These are phyloP conservation scores for Corythucha ciliata DNA, from an alignment of 2,888 invertebrate species.

Conservation along the genomic window DNA sequence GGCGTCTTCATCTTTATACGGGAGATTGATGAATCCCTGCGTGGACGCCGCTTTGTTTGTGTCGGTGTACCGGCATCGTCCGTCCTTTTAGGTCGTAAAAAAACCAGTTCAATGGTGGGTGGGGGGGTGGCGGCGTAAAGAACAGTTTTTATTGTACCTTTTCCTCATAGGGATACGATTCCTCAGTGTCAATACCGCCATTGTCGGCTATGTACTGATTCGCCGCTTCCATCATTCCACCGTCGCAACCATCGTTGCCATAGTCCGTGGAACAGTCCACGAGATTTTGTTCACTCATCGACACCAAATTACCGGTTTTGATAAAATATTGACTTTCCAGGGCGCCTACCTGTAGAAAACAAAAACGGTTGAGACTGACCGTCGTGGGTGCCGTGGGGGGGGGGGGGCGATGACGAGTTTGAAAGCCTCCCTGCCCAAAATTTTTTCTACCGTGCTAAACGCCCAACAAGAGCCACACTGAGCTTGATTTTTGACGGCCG, in stretches of 20 bases:
- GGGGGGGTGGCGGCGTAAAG: too few species aligned
- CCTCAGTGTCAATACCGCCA: not conserved
- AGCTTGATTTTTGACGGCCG: slow-evolving; percentile 77
- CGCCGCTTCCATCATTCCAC: not conserved
- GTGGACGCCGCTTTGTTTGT: not conserved
- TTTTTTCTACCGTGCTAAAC: slow-evolving; percentile 88
- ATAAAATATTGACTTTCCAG: slow-evolving; percentile 89
- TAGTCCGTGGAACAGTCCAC: not conserved
- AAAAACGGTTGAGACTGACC: too few species aligned
- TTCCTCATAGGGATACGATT: not conserved
- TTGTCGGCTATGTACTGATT: not conserved
- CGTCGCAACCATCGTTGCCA: not conserved
- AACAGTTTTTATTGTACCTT: too few species aligned
- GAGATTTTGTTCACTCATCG: slow-evolving; percentile 75
- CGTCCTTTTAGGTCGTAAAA: too few species aligned
- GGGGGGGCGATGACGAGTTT: too few species aligned
- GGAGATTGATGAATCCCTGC: not conserved
- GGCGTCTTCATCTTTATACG: slow-evolving; percentile 53
- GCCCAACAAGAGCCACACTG: slow-evolving; percentile 90
- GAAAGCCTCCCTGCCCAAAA: too few species aligned
- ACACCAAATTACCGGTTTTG: slow-evolving; percentile 62
- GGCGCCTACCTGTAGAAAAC: too few species aligned
- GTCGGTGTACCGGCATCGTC: not conserved
- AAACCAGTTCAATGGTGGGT: too few species aligned
- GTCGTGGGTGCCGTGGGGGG: too few species aligned